phyloP scores from a whole-genome alignment of 2,888 invertebrate species.

The Acleris laterana region DNA sequence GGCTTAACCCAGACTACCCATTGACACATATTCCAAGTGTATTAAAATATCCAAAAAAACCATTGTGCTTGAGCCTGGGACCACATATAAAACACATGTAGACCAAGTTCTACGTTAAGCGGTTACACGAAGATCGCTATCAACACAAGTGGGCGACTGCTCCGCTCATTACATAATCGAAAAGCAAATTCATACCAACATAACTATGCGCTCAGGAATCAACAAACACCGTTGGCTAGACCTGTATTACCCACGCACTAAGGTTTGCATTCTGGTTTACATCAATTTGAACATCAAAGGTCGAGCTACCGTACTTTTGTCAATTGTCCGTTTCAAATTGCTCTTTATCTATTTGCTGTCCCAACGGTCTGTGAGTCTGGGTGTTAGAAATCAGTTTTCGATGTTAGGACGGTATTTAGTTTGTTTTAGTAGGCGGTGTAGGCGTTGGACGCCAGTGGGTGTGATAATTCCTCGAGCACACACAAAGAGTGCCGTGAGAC shows the following conservation, averaged over 20 bases:
- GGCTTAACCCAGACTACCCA: slow-evolving; percentile 12
- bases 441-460: slow-evolving; percentile 74
- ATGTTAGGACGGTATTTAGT: slow-evolving; percentile 53
- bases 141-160: slow-evolving; percentile 57
- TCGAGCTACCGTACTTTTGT: slow-evolving; percentile 67
- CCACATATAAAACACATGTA: neutral
- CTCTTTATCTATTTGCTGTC: slow-evolving; percentile 51
- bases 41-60: slow-evolving; percentile 28
- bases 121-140: slow-evolving; percentile 33
- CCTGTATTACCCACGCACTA: slow-evolving; percentile 55
- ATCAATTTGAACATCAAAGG: slow-evolving; percentile 63
- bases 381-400: slow-evolving; percentile 60
- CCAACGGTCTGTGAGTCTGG: slow-evolving; percentile 53
- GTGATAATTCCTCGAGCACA: slow-evolving; percentile 81
- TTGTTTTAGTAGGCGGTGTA: slow-evolving; percentile 63
- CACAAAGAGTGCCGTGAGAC: slow-evolving; percentile 79
- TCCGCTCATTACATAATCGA: slow-evolving; percentile 60
- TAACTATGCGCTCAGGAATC: slow-evolving; percentile 48
- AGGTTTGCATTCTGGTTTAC: slow-evolving; percentile 64
- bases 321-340: slow-evolving; percentile 66
- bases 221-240: slow-evolving; percentile 47
- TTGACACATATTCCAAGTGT: slow-evolving; percentile 27
- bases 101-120: slow-evolving; percentile 9
- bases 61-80: slow-evolving; percentile 10
- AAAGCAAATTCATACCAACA: slow-evolving; percentile 56